phyloP scores from a whole-genome alignment of 1,140 invertebrate genomes.

The Diorhabda elongata region DNA sequence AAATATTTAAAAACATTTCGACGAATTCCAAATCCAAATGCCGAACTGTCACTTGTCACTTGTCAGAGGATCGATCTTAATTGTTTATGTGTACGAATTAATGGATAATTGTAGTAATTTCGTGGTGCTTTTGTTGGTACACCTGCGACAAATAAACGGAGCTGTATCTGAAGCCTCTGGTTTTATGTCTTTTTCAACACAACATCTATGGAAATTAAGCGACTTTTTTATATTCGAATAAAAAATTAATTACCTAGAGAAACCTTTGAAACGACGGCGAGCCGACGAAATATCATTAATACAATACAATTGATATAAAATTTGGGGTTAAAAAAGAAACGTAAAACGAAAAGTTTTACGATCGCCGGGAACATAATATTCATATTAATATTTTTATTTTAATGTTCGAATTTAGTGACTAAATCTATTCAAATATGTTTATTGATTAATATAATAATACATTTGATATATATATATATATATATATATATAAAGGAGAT shows the following conservation, averaged over 20 bases:
- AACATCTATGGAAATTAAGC: slow-evolving; percentile 9
- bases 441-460: slow-evolving; percentile 1
- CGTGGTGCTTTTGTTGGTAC: too few species aligned
- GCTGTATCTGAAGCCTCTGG: too few species aligned
- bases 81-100: too few species aligned
- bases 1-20: too few species aligned
- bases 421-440: slow-evolving; percentile 3
- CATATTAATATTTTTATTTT: slow-evolving; percentile 14
- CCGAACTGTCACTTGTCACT: too few species aligned
- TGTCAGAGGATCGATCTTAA: too few species aligned
- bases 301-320: slow-evolving; percentile 14
- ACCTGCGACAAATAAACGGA: too few species aligned
- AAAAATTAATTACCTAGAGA: slow-evolving; percentile 13
- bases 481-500: too few species aligned
- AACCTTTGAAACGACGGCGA: neutral
- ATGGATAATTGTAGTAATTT: too few species aligned
- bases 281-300: slow-evolving; percentile 9
- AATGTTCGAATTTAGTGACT: slow-evolving; percentile 7
- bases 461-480: too few species aligned
- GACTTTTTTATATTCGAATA: slow-evolving; percentile 14
- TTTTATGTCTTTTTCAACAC: too few species aligned
- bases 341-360: slow-evolving; percentile 3
- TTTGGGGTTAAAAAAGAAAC: neutral
- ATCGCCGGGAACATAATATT: neutral
- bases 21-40: too few species aligned